Evolutionary conservation across 2,797 vertebrate species (phyloP), one percentile per base, ranked within the genome.

Genomic region (Smutsia temminckii): DNA sequence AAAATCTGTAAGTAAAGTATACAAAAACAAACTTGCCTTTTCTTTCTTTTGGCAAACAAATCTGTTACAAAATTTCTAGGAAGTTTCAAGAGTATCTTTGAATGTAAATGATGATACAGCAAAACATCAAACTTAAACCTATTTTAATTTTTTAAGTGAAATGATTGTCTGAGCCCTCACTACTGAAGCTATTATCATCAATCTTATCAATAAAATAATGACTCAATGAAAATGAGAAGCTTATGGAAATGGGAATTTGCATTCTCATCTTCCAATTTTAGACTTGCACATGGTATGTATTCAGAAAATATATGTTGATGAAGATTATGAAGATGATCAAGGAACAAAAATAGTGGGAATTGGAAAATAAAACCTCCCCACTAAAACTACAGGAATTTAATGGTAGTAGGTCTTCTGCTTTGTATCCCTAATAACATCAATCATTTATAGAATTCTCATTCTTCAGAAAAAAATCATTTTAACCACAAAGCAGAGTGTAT

Each of bases 61-160:
- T 85, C 27, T 64, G 18, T 6, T 32, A 72, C 25, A 84, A 37
- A 59, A n/a, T 61, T 61, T 84, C 51, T 25, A 49, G 17, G 14
- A 92, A 72, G 14, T 34, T 80, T 86, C 86, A 84, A 69, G 13
- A 34, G 74, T 71, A 27, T 61, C 10, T 74, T 51, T 88, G 8
- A 92, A 7, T 74, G 6, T 37, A 75, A 83, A 57, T 68, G 34
- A 2, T 79, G 23, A 90, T 61, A 29, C 20, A 85, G 13, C 51
- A 89, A 81, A 92, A 40, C 5, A 71, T 29, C 25, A 87, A 75
- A 71, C 17, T 46, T 64, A 89, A 89, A 21, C 2, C 68, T 53
- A 55, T 53, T 89, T 88, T 85, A 55, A 86, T 55, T 96, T 93
- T 93, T 93, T 61, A 87, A 21, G 18, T 11, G 10, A 72, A 91